These are phyloP conservation scores for Agonum fuliginosum DNA, from an alignment of 2,888 invertebrate species.

Conservation along the genomic window DNA sequence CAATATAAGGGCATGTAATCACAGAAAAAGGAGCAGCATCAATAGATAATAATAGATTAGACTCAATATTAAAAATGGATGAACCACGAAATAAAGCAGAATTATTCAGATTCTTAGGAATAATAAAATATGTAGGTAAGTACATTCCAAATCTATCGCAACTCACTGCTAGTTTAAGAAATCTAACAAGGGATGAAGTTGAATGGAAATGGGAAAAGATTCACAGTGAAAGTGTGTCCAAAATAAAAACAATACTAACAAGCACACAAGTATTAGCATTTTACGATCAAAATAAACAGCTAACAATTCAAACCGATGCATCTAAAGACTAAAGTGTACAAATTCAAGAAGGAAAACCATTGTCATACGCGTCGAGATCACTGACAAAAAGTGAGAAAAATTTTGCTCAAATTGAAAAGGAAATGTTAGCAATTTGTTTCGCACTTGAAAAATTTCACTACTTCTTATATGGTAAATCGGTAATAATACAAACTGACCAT, in stretches of 20 bases:
- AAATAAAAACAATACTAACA: not conserved
- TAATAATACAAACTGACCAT: conserved; percentile 62
- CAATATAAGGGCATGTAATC: conserved; percentile 55
- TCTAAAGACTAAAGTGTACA: conserved; percentile 59
- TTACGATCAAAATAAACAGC: conserved; percentile 26
- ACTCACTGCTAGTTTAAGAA: conserved; percentile 55
- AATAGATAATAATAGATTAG: conserved; percentile 54
- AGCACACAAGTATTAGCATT: conserved; percentile 13
- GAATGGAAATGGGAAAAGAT: not conserved
- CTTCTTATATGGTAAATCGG: conserved; percentile 61
- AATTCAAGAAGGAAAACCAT: conserved; percentile 62
- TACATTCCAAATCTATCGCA: conserved; percentile 59
- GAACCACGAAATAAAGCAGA: conserved; percentile 58
- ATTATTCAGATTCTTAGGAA: conserved; percentile 59
- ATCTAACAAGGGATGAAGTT: conserved; percentile 49
- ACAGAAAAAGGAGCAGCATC: conserved; percentile 49
- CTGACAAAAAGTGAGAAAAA: conserved; percentile 55
- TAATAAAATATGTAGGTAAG: conserved; percentile 55
- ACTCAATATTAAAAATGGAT: conserved; percentile 60
- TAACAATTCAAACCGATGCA: conserved; percentile 45
- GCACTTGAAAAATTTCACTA: conserved; percentile 61
- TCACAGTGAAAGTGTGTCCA: not conserved
- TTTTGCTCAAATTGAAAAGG: conserved; percentile 58
- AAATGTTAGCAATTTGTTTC: conserved; percentile 61
- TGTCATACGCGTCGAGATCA: conserved; percentile 63